Conservation (phyloP, 1,140 invertebrate species). For the Cydia strobilella region DNA sequence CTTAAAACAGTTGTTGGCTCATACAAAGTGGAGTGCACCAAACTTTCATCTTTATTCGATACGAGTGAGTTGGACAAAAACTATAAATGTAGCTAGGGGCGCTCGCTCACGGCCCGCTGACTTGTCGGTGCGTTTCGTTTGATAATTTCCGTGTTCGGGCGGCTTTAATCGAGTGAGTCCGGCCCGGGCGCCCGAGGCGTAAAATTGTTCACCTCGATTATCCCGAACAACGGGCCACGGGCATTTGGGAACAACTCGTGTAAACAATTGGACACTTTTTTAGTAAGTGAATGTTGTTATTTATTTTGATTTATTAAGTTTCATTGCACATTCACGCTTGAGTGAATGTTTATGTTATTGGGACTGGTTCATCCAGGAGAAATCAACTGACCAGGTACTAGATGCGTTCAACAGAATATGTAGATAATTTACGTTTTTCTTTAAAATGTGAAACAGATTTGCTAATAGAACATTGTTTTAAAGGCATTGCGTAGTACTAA, state of each 20-base stretch:
- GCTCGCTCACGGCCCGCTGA: slow-evolving; percentile 70
- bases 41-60: slow-evolving; percentile 60
- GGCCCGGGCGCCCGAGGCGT: slow-evolving; percentile 44
- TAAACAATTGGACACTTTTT: slow-evolving; percentile 30
- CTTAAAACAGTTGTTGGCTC: slow-evolving; percentile 51
- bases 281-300: slow-evolving; percentile 2
- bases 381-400: too few species aligned
- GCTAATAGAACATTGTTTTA: too few species aligned
- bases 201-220: slow-evolving; percentile 66
- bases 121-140: slow-evolving; percentile 75
- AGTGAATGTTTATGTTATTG: neutral
- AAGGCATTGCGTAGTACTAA: too few species aligned
- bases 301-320: neutral
- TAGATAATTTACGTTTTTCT: too few species aligned
- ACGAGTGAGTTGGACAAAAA: slow-evolving; percentile 71
- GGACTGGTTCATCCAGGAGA: neutral
- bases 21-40: slow-evolving; percentile 52
- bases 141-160: slow-evolving; percentile 73
- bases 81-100: slow-evolving; percentile 73
- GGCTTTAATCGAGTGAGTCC: slow-evolving; percentile 72
- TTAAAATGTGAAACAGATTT: too few species aligned
- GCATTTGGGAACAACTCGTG: slow-evolving; percentile 37
- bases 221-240: slow-evolving; percentile 44
- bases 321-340: neutral
- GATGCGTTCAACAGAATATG: too few species aligned